phyloP scores from a whole-genome alignment of 1,140 invertebrate genomes.

The Rhagoletis pomonella region DNA sequence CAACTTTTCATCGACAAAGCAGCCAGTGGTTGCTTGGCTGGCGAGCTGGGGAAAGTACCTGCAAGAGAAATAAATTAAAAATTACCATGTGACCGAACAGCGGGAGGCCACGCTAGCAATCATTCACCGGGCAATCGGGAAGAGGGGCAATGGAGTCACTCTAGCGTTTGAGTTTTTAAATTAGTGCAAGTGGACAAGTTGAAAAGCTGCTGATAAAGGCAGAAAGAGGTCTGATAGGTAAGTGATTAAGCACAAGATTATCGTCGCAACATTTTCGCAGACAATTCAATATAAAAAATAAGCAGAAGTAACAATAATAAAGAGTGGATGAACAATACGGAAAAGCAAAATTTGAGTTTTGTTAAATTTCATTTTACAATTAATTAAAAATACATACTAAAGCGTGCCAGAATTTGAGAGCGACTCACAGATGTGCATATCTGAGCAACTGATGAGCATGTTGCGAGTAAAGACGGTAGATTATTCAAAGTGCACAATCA shows the following conservation, averaged over 20 bases:
- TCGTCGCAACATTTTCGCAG: background rate
- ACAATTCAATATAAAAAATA: background rate
- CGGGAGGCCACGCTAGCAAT: background rate
- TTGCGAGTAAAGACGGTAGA: background rate
- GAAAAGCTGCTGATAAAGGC: background rate
- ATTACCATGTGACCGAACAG: background rate
- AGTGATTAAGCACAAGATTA: constrained; percentile 1
- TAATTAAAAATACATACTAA: background rate
- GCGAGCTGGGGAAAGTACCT: background rate
- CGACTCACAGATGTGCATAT: background rate
- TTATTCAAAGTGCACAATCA: background rate
- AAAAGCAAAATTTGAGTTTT: too few species aligned
- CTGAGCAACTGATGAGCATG: background rate
- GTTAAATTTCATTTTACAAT: background rate
- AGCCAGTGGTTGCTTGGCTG: background rate
- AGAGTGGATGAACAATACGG: background rate
- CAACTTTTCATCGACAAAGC: background rate
- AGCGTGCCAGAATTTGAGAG: background rate
- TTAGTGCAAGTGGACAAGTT: constrained; percentile 15
- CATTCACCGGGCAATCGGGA: background rate
- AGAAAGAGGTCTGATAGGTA: background rate
- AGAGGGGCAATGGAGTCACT: background rate
- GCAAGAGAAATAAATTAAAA: constrained; percentile 16
- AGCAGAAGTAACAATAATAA: background rate
- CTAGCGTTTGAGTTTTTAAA: background rate